These are phyloP conservation scores for Hyaena hyaena DNA, from an alignment of 2,113 vertebrate genomes.

Conservation along the genomic window DNA sequence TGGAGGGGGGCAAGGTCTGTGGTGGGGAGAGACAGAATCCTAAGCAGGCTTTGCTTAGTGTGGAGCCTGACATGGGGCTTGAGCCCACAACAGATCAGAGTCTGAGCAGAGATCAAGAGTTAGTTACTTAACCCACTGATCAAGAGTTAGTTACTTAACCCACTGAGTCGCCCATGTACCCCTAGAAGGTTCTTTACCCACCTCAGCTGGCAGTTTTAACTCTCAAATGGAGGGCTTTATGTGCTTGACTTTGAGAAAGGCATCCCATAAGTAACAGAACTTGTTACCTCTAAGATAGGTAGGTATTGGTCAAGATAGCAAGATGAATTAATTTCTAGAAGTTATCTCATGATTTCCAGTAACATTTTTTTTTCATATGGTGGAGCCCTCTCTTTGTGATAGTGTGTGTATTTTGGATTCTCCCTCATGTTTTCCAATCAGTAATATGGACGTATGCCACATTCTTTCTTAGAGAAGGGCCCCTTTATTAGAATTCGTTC, in stretches of 20 bases:
- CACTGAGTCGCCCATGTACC: too few relatives aligned
- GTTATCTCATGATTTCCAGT: background rate
- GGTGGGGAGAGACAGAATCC: too few relatives aligned
- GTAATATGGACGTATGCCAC: background rate
- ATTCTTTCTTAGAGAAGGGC: background rate
- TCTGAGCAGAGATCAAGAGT: too few relatives aligned
- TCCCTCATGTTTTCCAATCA: background rate
- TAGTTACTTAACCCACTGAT: too few relatives aligned
- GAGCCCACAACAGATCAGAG: too few relatives aligned
- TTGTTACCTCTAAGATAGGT: background rate
- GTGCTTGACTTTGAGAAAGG: background rate
- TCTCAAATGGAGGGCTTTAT: background rate
- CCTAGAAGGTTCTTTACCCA: background rate
- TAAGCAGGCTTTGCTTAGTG: too few relatives aligned
- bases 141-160: too few relatives aligned
- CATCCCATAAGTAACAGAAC: background rate
- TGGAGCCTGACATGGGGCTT: too few relatives aligned
- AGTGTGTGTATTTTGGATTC: background rate
- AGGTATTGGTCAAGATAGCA: background rate
- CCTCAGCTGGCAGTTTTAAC: background rate
- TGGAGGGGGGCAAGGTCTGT: too few relatives aligned
- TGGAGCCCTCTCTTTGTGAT: background rate
- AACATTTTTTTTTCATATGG: background rate
- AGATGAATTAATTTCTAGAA: slow-evolving; percentile 35
- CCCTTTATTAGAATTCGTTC: background rate